A percentile compares a stretch with the other conserved stretches of the same genome.
Conservation (phyloP, 2,888 invertebrate genomes). For the Macrophya annulata region DNA sequence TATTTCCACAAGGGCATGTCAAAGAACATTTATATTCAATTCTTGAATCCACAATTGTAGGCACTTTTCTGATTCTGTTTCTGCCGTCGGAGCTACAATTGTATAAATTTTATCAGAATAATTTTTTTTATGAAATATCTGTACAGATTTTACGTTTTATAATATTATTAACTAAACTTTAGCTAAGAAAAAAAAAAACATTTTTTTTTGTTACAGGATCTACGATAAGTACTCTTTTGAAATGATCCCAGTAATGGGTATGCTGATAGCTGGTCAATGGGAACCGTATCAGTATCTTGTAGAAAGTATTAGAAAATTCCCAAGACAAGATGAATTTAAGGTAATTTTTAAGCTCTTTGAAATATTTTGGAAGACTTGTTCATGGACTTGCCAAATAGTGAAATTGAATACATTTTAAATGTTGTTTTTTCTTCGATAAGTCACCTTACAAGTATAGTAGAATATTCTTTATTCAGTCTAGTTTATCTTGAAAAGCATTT, state of each 20-base stretch:
- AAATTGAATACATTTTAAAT: background rate
- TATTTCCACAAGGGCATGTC: background rate
- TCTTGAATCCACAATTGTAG: background rate
- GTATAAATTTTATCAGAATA: background rate
- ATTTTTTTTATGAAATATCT: background rate
- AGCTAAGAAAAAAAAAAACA: constrained; percentile 3
- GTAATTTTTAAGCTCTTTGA: constrained; percentile 63
- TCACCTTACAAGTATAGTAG: background rate
- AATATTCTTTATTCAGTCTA: background rate
- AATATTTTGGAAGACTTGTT: background rate
- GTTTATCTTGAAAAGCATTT: background rate
- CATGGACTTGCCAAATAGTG: background rate
- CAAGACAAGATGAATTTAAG: constrained; percentile 87
- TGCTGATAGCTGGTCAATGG: constrained; percentile 96
- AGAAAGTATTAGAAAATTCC: constrained; percentile 98
- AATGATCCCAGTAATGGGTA: constrained; percentile 98
- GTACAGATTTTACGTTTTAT: background rate
- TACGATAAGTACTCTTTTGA: constrained; percentile 99
- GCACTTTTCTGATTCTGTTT: background rate
- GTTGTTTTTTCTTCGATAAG: no score
- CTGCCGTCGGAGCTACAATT: background rate
- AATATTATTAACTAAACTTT: background rate
- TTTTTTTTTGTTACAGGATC: constrained; percentile 81
- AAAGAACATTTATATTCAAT: constrained; percentile 4
- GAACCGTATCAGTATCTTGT: constrained; percentile 98